phyloP scores from a whole-genome alignment of 2,113 vertebrate species.

The Lates calcarifer region DNA sequence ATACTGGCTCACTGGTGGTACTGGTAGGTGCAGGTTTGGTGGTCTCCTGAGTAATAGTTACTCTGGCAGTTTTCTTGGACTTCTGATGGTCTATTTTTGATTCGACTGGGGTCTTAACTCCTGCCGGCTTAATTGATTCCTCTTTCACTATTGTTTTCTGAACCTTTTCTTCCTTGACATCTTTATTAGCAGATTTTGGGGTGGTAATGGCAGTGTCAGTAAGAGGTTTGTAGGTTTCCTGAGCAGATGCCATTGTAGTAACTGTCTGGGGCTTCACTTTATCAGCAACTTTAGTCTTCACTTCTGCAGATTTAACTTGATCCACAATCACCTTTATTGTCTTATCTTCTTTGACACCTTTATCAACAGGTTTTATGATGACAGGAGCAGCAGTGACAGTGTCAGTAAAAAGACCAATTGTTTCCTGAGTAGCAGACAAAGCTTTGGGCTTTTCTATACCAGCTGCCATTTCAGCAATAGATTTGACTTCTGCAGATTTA shows the following conservation, averaged over 20 bases:
- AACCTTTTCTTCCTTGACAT: slow-evolving; percentile 7
- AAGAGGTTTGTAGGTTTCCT: slow-evolving; percentile 7
- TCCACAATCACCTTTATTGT: slow-evolving; percentile 25
- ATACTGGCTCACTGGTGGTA: slow-evolving; percentile 11
- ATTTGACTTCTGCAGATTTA: slow-evolving; percentile 13
- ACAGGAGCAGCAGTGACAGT: too few species aligned
- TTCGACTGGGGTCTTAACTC: slow-evolving; percentile 33
- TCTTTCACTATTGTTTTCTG: slow-evolving; percentile 1
- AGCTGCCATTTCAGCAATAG: background rate
- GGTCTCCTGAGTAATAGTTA: slow-evolving; percentile 22
- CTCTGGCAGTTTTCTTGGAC: slow-evolving; percentile 33
- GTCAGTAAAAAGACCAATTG: too few species aligned
- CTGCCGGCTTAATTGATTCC: slow-evolving; percentile 4
- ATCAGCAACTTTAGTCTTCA: slow-evolving; percentile 4
- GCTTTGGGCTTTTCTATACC: too few species aligned
- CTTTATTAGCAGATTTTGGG: slow-evolving; percentile 19
- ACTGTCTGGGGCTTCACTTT: slow-evolving; percentile 1
- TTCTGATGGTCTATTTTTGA: slow-evolving; percentile 26
- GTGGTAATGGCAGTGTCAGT: background rate
- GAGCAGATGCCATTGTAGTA: slow-evolving; percentile 1
- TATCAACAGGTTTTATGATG: too few species aligned
- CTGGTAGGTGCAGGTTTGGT: slow-evolving; percentile 15
- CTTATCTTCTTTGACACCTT: slow-evolving; percentile 41
- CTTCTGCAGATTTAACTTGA: slow-evolving; percentile 14
- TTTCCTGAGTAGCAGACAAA: too few species aligned